Evolutionary conservation across 1,140 invertebrate genomes (phyloP), one percentile per base, ranked within the genome.

Genomic region (Papilio helenus): DNA sequence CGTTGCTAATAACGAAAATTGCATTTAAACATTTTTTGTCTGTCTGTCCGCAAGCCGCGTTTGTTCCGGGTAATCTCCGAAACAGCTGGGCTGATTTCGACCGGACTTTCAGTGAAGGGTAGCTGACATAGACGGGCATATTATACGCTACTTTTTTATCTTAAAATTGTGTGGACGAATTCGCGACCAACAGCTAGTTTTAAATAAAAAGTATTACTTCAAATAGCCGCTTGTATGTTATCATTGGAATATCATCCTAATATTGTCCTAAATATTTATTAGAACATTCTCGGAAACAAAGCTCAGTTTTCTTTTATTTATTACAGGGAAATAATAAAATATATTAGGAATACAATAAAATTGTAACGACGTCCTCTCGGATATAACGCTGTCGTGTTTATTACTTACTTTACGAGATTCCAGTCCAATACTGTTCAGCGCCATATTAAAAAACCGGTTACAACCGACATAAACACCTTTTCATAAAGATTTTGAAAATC

Each of bases 271-370:
- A 26, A 61, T 26, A 61, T 26, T 12, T 26, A 61, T 61, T 10
- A 3, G 3, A 16, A 61, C 14, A 61, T 26, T 61, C 58, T 61
- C 14, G 14, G 23, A 61, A 26, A 20, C 20, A 39, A 39, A 58
- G 8, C 20, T 61, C 2, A 26, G 58, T 61, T 61, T 61, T 26
- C 58, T 61, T 61, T 61, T 14, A 61, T 61, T 61, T 61, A 61
- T 61, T 26, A 26, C 58, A 61, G 9, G 16, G 23, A 61, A 20
- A 55, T 55, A 55, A 61, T 61, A 29, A 61, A 61, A 61, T 61
- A 61, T 61, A 61, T 61, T 61, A 61, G 23, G 58, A 61, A 61
- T 29, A 61, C 58, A 61, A 61, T 61, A 61, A 61, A 61, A 61
- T 26, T 61, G 58, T 61, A 61, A 61, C 58, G 23, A 26, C 58